phyloP scores from a whole-genome alignment of 2,113 vertebrate species.

The Lethenteron camtschaticum region DNA sequence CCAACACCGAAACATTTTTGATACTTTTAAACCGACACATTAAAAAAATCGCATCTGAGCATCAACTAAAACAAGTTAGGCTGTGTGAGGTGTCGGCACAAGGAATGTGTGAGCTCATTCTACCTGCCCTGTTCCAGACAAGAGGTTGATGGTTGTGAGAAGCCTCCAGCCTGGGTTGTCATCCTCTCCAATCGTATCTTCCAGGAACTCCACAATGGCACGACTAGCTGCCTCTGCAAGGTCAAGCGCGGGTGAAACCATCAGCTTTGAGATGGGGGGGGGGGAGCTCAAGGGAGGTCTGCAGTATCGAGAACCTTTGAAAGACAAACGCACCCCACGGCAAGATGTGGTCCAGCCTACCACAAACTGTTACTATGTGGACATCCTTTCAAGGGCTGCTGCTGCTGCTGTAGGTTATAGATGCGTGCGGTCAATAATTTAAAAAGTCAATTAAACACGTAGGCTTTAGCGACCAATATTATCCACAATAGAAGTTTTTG shows the following conservation, averaged over 20 bases:
- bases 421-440: not conserved
- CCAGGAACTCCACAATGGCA: constrained; percentile 91
- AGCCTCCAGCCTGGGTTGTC: constrained; percentile 96
- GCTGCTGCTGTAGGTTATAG: not conserved
- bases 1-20: not conserved
- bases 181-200: constrained; percentile 96
- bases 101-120: constrained; percentile 12
- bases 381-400: not conserved
- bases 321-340: not conserved
- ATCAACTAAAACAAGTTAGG: not conserved
- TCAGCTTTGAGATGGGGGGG: not conserved
- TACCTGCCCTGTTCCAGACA: constrained; percentile 92
- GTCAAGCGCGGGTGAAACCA: not conserved
- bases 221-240: constrained; percentile 73
- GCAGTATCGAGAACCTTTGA: not conserved
- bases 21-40: not conserved
- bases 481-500: too few species aligned
- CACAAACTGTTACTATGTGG: not conserved
- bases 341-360: too few species aligned
- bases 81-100: not conserved
- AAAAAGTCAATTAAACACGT: not conserved
- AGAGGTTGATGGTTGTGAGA: constrained; percentile 84
- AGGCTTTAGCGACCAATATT: not conserved
- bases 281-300: not conserved
- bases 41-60: not conserved